Evolutionary conservation across 2,888 invertebrate species (phyloP), one percentile per base, ranked within the genome.

Genomic region (Pachymerium ferrugineum): DNA sequence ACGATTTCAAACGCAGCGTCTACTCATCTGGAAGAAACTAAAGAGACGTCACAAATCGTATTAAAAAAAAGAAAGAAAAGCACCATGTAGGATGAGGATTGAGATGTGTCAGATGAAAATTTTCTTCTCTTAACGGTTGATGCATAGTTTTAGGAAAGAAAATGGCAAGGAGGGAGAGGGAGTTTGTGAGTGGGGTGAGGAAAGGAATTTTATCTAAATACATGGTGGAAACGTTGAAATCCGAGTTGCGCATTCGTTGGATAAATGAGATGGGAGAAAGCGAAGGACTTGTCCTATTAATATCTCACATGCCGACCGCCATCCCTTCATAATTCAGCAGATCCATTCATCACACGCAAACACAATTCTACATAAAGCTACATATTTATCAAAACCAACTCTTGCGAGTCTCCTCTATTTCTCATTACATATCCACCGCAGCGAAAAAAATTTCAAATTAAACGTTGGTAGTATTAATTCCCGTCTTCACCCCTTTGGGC

Each of bases 261-360:
- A 62, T 28, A 62, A 62, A 62, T 62, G 62, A 62, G 62, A 62
- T 28, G 25, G 28, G 62, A n/a, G 12, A 54, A 22, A 25, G 54
- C 22, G 6, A 10, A 54, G 25, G 54, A 62, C 28, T 62, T 14
- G 62, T 62, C 8, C 62, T 62, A 62, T 62, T 62, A 62, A 62
- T 62, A 62, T 25, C 5, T 25, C 3, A 4, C 62, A 62, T 62
- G 25, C 16, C 38, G 3, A 14, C 38, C 38, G 38, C 62, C 62
- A 28, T 25, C 28, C 28, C 62, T 62, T 62, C 62, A 62, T 62
- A 62, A 62, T 62, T 62, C 62, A 62, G 8, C 14, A 28, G 62
- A 62, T 62, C 62, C 28, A 62, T 62, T 62, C 62, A 62, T 62
- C 62, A 62, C 62, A 28, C 28, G 62, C 62, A 62, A 62, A 62